Evolutionary conservation across 2,797 vertebrate species (phyloP), one percentile per base, ranked within the genome.

Genomic region (Dendrocincla fuliginosa): DNA sequence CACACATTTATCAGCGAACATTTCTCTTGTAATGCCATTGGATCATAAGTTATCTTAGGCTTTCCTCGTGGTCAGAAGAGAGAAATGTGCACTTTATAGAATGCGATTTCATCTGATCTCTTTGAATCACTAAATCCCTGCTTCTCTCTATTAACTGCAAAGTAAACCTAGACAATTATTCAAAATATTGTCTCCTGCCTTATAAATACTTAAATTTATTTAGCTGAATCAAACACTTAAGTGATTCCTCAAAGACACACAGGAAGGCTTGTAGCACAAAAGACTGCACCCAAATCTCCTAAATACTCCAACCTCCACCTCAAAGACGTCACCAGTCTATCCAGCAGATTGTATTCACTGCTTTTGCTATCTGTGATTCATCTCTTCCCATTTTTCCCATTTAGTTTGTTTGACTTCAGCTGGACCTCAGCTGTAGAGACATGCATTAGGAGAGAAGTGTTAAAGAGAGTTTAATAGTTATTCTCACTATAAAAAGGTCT

Each of bases 311-410:
- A 74, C 17, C 8, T 76, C 28, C 37, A 52, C 17, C 20, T 56
- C 35, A 15, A 0, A 2, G 42, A 53, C 32, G 64, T 90, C 15
- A 50, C 17, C 28, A 13, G 0, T 64, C 37, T 64, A 25, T 60
- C 41, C n/a, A 42, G 22, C 15, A 42, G 42, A 27, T 32, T 86
- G 10, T 68, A 47, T 49, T 47, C 2, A 1, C 11, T 90, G 39
- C 25, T 19, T 85, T 85, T 80, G 23, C 11, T 93, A 30, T 74
- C n/a, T 60, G n/a, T 61, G 35, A 81, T 65, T 90, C 11, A 25
- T 69, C 22, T 77, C 46, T 93, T 88, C n/a, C 64, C 9, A 9
- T 63, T 79, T 79, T 93, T 88, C n/a, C 64, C 13, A 10, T 63
- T 76, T 79, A 53, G 16, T 53, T 86, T 71, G 30, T 63, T 81